A percentile compares a stretch with the other conserved stretches of the same genome.
Conservation (phyloP, 2,113 vertebrate genomes). For the Eleginops maclovinus region DNA sequence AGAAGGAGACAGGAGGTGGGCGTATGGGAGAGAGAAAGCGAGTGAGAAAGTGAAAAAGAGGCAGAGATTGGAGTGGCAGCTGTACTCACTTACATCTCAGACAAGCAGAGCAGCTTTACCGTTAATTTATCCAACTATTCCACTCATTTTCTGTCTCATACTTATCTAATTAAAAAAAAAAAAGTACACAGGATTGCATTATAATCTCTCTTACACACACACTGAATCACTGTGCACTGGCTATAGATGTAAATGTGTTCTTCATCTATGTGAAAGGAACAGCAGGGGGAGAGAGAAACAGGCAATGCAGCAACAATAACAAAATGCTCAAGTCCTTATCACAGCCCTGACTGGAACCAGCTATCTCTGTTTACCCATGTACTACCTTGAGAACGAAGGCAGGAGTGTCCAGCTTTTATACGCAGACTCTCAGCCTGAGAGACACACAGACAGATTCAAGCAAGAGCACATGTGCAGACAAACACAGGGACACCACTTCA, state of each 20-base stretch:
- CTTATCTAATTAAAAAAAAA: conserved; percentile 11
- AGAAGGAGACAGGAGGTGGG: conserved; percentile 60
- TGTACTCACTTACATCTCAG: conserved; percentile 55
- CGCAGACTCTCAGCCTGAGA: conserved; percentile 12
- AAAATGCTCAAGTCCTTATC: conserved; percentile 50
- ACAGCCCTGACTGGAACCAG: conserved; percentile 40
- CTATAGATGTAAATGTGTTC: conserved; percentile 22
- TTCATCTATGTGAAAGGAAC: conserved; percentile 27
- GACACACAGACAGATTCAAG: conserved; percentile 18
- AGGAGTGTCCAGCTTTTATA: conserved; percentile 38
- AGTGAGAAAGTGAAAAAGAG: conserved; percentile 41
- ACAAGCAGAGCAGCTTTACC: conserved; percentile 31
- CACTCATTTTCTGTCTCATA: conserved; percentile 8
- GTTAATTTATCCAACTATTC: conserved; percentile 33
- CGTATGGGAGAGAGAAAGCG: conserved; percentile 31
- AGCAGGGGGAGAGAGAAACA: conserved; percentile 27
- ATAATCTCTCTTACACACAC: not conserved
- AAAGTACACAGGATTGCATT: conserved; percentile 7
- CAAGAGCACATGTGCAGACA: conserved; percentile 28
- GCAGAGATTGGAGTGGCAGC: conserved; percentile 55
- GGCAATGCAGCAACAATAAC: conserved; percentile 23
- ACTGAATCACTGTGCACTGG: not conserved
- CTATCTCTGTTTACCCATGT: conserved; percentile 65
- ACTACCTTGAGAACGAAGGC: conserved; percentile 56
- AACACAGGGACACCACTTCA: conserved; percentile 24